phyloP scores from a whole-genome alignment of 2,113 vertebrate genomes.

The Nibea coibor region DNA sequence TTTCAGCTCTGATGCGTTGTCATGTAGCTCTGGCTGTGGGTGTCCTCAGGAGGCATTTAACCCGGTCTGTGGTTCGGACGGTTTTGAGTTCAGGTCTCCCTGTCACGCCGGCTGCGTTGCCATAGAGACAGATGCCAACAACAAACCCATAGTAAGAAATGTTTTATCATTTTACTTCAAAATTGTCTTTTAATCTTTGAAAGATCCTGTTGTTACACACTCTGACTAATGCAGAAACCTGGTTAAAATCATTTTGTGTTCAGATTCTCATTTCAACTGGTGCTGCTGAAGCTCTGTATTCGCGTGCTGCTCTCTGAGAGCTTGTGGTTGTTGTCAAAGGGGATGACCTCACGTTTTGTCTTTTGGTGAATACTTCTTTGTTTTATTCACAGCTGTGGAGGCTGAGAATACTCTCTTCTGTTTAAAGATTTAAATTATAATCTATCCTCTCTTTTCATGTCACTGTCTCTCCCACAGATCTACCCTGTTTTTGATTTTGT shows the following conservation, averaged over 20 bases:
- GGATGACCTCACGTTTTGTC: neutral
- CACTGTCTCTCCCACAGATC: too few relatives aligned
- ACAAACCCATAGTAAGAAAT: constrained; percentile 51
- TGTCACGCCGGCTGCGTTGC: constrained; percentile 86
- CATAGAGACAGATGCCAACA: accelerated
- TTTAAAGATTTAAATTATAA: neutral
- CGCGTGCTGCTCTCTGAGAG: neutral
- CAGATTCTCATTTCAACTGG: neutral
- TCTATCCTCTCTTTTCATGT: neutral
- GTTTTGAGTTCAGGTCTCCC: constrained; percentile 86
- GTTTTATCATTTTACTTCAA: accelerated
- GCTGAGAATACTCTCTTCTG: neutral
- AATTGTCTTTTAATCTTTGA: neutral
- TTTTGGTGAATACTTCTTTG: neutral
- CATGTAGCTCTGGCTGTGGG: constrained; percentile 79
- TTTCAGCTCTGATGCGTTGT: neutral
- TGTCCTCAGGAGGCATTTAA: constrained; percentile 84
- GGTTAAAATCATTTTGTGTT: neutral
- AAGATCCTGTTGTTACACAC: neutral
- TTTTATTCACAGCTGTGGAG: neutral
- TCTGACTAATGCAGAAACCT: neutral
- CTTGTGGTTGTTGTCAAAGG: neutral
- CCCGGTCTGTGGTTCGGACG: constrained; percentile 86
- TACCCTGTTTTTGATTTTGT: neutral
- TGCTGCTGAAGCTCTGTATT: neutral